Conservation (phyloP, 2,888 invertebrate genomes). For the Sarcophaga rosellei region DNA sequence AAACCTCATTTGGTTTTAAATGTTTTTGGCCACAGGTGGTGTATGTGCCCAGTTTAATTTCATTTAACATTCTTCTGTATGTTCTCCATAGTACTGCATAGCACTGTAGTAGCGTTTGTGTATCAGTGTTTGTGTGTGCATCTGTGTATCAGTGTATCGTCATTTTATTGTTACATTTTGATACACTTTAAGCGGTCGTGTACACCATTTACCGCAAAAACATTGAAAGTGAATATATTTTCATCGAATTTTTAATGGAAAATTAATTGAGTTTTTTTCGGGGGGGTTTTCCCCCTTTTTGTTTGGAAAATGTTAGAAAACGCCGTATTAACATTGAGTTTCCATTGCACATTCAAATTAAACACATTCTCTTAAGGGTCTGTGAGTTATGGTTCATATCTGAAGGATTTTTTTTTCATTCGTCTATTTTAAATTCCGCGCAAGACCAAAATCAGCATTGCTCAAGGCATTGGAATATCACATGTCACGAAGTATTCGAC, state of each 20-base stretch:
- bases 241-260: background rate
- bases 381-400: no score
- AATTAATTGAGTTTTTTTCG: background rate
- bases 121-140: conserved; percentile 5
- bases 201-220: conserved; percentile 38
- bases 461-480: no score
- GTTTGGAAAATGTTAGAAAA: background rate
- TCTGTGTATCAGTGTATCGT: background rate
- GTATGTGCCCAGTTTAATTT: conserved; percentile 64
- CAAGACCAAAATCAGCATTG: no score
- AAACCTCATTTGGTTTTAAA: conserved; percentile 65
- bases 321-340: no score
- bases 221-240: background rate
- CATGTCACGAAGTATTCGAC: no score
- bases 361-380: no score
- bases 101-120: background rate
- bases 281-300: background rate
- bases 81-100: conserved; percentile 3
- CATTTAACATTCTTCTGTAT: conserved; percentile 62
- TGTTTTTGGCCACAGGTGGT: conserved; percentile 68
- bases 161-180: background rate
- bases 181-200: background rate
- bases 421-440: no score
- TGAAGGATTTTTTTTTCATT: no score
- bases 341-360: no score